phyloP scores from a whole-genome alignment of 2,113 vertebrate genomes.

The Grallaria varia region DNA sequence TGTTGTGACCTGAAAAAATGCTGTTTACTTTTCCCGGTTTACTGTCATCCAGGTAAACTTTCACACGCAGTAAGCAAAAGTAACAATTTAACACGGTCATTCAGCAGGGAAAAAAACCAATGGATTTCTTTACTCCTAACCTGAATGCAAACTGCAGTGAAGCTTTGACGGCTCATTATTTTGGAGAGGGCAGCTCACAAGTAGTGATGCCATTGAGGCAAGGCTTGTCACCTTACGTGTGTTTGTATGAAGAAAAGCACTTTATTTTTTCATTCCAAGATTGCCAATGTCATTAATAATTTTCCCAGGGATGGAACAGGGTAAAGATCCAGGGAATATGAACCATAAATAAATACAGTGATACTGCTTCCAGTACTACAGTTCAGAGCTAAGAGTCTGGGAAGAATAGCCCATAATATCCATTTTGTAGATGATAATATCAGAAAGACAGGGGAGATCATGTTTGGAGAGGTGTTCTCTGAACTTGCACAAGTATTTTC shows the following conservation, averaged over 20 bases:
- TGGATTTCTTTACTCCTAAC: not conserved
- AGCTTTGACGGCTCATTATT: constrained; percentile 30
- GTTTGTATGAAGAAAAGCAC: not conserved
- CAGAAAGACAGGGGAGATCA: not conserved
- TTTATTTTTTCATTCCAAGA: not conserved
- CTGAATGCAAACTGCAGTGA: not conserved
- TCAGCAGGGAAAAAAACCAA: not conserved
- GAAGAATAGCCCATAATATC: not conserved
- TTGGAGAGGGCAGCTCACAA: not conserved
- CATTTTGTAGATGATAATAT: not conserved
- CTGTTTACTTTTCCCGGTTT: not conserved
- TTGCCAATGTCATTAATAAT: not conserved
- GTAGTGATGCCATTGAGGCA: not conserved
- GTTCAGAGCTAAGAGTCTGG: not conserved
- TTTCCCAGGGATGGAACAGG: not conserved
- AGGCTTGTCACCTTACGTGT: not conserved
- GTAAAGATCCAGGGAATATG: not conserved
- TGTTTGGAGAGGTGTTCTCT: not conserved
- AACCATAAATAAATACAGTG: not conserved
- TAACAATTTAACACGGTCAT: not conserved
- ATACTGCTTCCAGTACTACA: not conserved
- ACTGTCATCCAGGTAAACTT: not conserved
- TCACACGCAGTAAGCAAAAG: not conserved
- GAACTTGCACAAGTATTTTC: not conserved
- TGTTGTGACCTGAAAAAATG: not conserved